These are phyloP conservation scores for Liopterus haemorrhoidalis DNA, from an alignment of 2,888 invertebrate genomes.

Conservation along the genomic window DNA sequence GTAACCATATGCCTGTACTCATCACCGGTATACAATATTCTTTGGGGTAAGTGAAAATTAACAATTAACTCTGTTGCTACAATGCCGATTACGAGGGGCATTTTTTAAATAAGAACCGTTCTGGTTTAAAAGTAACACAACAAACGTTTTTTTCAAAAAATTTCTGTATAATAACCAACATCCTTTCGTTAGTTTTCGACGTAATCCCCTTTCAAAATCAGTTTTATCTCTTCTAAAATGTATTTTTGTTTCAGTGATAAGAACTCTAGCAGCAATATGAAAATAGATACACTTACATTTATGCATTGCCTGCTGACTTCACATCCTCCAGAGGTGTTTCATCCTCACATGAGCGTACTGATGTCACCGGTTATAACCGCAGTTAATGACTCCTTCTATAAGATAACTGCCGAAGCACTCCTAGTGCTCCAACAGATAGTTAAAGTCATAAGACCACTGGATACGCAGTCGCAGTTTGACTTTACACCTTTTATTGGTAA, in stretches of 20 bases:
- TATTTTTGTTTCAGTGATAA: slow-evolving; percentile 60
- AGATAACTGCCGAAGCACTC: slow-evolving; percentile 95
- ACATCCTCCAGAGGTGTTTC: slow-evolving; percentile 73
- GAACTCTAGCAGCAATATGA: slow-evolving; percentile 94
- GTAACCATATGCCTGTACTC: slow-evolving; percentile 62
- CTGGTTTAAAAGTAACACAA: too few relatives aligned
- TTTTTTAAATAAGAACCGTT: too few relatives aligned
- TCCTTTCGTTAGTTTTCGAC: too few relatives aligned
- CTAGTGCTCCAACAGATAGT: slow-evolving; percentile 89
- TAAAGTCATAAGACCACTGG: slow-evolving; percentile 84
- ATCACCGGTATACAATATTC: slow-evolving; percentile 88
- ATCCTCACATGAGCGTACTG: slow-evolving; percentile 69
- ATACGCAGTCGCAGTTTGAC: slow-evolving; percentile 41
- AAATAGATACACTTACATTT: slow-evolving; percentile 93
- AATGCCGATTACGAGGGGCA: slow-evolving; percentile 15
- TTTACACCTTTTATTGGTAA: slow-evolving; percentile 43
- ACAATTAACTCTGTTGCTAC: too few relatives aligned
- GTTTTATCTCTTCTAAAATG: background rate
- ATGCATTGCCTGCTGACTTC: slow-evolving; percentile 76
- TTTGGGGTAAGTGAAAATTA: slow-evolving; percentile 51
- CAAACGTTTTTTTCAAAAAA: slow-evolving; percentile 13
- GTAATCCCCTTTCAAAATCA: too few relatives aligned
- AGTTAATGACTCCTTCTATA: slow-evolving; percentile 95
- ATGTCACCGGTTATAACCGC: slow-evolving; percentile 82
- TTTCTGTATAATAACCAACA: too few relatives aligned